Conservation (phyloP, 2,888 invertebrate species). For the Diogma glabrata region DNA sequence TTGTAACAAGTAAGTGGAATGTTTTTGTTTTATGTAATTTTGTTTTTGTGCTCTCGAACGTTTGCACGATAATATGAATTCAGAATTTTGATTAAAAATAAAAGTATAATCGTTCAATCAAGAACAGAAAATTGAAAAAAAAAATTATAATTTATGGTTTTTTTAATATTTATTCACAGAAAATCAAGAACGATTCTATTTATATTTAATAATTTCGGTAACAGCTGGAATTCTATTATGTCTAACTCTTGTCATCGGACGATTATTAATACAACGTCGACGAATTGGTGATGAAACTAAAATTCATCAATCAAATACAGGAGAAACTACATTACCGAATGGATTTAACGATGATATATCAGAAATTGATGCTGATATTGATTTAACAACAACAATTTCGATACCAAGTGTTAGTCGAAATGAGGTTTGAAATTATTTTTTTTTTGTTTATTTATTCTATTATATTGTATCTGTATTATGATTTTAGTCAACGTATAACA, state of each 20-base stretch:
- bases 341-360: slow-evolving; percentile 75
- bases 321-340: slow-evolving; percentile 65
- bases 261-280: slow-evolving; percentile 56
- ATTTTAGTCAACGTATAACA: not conserved
- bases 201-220: slow-evolving; percentile 70
- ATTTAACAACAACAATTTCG: slow-evolving; percentile 50
- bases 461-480: no score
- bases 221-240: slow-evolving; percentile 60
- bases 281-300: slow-evolving; percentile 42
- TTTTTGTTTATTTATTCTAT: no score
- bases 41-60: no score
- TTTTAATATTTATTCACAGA: slow-evolving; percentile 23
- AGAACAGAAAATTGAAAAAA: no score
- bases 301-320: slow-evolving; percentile 53
- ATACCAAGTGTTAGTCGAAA: slow-evolving; percentile 36
- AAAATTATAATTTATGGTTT: not conserved
- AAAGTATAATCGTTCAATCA: no score
- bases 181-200: slow-evolving; percentile 50
- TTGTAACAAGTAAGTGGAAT: no score
- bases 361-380: slow-evolving; percentile 65
- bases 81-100: no score
- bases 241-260: slow-evolving; percentile 56
- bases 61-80: no score
- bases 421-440: no score
- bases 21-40: no score